These are phyloP conservation scores for Grapholita molesta DNA, from an alignment of 1,140 invertebrate genomes.

Conservation along the genomic window DNA sequence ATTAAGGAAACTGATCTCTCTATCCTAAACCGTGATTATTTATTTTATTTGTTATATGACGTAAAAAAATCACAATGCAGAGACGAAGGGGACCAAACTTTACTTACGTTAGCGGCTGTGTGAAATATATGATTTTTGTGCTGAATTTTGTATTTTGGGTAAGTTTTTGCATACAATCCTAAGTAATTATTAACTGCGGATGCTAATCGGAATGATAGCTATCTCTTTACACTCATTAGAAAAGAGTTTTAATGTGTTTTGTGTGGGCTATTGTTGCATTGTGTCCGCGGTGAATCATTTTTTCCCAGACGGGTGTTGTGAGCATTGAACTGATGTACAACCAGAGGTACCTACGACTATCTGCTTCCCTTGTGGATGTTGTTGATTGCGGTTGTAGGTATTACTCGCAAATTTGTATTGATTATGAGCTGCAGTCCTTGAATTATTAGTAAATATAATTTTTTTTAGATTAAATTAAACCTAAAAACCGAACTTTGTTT, in stretches of 20 bases:
- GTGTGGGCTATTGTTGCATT: neutral
- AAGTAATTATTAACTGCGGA: slow-evolving; percentile 8
- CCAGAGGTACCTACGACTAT: neutral
- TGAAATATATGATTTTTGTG: slow-evolving; percentile 96
- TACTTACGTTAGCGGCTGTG: slow-evolving; percentile 91
- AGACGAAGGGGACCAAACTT: slow-evolving; percentile 78
- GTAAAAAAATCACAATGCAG: slow-evolving; percentile 70
- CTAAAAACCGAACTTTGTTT: too few species aligned
- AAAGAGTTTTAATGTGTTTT: slow-evolving; percentile 5
- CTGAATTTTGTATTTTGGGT: slow-evolving; percentile 97
- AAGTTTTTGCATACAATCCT: slow-evolving; percentile 56
- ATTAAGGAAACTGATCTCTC: neutral
- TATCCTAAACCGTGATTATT: neutral
- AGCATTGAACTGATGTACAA: neutral
- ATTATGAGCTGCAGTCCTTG: neutral
- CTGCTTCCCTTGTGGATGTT: slow-evolving; percentile 23
- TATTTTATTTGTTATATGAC: slow-evolving; percentile 18
- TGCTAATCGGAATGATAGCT: neutral
- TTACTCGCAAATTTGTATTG: slow-evolving; percentile 19
- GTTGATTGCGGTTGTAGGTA: slow-evolving; percentile 1
- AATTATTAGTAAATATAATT: neutral
- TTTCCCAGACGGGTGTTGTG: slow-evolving; percentile 17
- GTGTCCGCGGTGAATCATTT: slow-evolving; percentile 9
- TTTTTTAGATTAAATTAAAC: neutral
- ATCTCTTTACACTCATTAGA: neutral